These are phyloP conservation scores for Tenrec ecaudatus DNA, from an alignment of 2,113 vertebrate genomes.

Conservation along the genomic window DNA sequence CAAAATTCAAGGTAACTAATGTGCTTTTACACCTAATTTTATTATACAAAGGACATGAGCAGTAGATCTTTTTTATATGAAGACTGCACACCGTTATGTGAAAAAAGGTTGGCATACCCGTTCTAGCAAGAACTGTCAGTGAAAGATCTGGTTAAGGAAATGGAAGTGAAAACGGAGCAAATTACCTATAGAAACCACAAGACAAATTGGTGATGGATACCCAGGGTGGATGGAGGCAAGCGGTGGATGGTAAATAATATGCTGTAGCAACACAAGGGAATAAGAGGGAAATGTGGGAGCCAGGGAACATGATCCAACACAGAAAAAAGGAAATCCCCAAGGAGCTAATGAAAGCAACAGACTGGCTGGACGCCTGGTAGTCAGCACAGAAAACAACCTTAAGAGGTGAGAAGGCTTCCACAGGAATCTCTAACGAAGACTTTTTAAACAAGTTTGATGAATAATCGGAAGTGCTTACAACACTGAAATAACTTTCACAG, in stretches of 20 bases:
- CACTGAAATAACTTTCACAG: not conserved
- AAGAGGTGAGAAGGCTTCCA: not conserved
- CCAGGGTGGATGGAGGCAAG: no score
- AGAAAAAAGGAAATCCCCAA: slow-evolving; percentile 52
- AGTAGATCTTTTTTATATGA: no score
- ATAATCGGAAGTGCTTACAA: not conserved
- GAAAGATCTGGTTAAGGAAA: no score
- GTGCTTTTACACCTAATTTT: no score
- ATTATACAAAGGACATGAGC: no score
- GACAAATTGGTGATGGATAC: not conserved
- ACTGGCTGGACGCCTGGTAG: not conserved
- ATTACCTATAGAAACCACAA: not conserved
- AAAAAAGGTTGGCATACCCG: no score
- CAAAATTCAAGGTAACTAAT: no score
- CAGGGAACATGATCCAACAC: slow-evolving; percentile 37
- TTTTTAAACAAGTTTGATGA: not conserved
- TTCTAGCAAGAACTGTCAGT: no score
- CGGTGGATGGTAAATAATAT: not conserved
- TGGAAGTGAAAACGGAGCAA: no score
- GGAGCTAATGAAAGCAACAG: slow-evolving; percentile 27
- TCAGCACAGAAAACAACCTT: not conserved
- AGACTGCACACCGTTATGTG: no score
- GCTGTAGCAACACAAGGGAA: slow-evolving; percentile 52
- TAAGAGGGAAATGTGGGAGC: slow-evolving; percentile 56
- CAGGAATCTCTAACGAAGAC: not conserved